Evolutionary conservation across 2,888 invertebrate species (phyloP).

Genomic region (Taenaris catops): DNA sequence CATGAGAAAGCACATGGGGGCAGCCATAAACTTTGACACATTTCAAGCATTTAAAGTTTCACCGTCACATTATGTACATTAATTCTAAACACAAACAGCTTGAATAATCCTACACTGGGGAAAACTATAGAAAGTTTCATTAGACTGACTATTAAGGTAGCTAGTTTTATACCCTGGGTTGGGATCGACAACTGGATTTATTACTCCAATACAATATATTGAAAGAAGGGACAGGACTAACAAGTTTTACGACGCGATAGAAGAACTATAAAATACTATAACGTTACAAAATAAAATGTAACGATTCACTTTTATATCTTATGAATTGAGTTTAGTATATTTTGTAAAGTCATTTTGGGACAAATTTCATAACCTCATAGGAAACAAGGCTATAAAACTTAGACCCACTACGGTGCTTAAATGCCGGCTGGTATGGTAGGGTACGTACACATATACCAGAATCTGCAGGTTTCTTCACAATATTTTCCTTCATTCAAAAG

Average conservation of each 20-base stretch:
- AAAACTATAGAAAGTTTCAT: constrained; percentile 34
- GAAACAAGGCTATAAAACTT: no score
- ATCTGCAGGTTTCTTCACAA: no score
- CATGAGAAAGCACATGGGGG: constrained; percentile 5
- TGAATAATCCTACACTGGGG: constrained; percentile 18
- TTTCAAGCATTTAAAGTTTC: constrained; percentile 18
- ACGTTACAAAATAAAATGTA: no score
- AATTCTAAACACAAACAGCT: constrained; percentile 21
- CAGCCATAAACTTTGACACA: constrained; percentile 11
- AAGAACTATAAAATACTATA: constrained; percentile 14
- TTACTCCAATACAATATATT: constrained; percentile 47
- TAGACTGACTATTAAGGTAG: constrained; percentile 37
- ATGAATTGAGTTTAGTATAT: no score
- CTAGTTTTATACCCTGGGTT: constrained; percentile 30
- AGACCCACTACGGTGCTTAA: no score
- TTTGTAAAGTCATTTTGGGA: no score
- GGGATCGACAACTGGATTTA: constrained; percentile 50
- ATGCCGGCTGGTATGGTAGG: no score
- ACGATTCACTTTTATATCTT: no score
- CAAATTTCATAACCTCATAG: no score
- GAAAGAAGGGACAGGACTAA: constrained; percentile 29
- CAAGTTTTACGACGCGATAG: constrained; percentile 41
- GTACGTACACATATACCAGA: no score
- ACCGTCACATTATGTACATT: constrained; percentile 17
- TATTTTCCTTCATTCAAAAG: no score